phyloP scores from a whole-genome alignment of 1,140 invertebrate species.

The Drosophila parabipectinata region DNA sequence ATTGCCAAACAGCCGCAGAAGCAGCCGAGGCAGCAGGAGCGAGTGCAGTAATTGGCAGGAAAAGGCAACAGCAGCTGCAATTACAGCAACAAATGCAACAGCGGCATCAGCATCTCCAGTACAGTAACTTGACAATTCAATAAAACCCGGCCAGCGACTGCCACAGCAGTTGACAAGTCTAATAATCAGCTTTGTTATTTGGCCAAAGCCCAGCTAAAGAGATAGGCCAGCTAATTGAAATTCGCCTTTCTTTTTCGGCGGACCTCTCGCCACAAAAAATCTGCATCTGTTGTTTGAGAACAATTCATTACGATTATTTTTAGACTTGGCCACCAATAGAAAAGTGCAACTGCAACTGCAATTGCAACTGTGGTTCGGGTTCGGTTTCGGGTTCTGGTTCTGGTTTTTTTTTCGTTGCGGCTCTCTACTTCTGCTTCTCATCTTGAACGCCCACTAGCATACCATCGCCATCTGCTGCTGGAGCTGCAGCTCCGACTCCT shows the following conservation, averaged over 20 bases:
- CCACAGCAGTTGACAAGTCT: conserved; percentile 35
- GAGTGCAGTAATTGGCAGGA: conserved; percentile 67
- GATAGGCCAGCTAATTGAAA: conserved; percentile 45
- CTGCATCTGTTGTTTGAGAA: conserved; percentile 30
- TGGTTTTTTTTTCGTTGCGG: conserved; percentile 15
- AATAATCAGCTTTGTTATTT: conserved; percentile 52
- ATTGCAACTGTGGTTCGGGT: conserved; percentile 16
- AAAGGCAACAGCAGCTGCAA: conserved; percentile 47
- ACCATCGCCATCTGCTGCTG: conserved; percentile 63
- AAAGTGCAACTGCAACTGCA: conserved; percentile 31
- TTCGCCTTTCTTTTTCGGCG: conserved; percentile 19
- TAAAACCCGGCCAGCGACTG: conserved; percentile 51
- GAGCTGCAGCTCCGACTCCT: conserved; percentile 15
- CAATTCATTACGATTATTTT: conserved; percentile 32
- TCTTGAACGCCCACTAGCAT: conserved; percentile 64
- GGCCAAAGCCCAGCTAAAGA: conserved; percentile 6
- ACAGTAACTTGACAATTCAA: conserved; percentile 60
- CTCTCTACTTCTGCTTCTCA: conserved; percentile 26
- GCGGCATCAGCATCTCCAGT: conserved; percentile 11
- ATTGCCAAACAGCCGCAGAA: conserved; percentile 52
- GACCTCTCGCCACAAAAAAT: conserved; percentile 24
- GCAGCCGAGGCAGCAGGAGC: conserved; percentile 21
- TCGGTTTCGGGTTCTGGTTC: conserved; percentile 9
- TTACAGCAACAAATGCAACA: conserved; percentile 16
- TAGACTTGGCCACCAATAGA: conserved; percentile 43